A percentile compares a stretch with the other conserved stretches of the same genome.
These are phyloP conservation scores for Rhinolophus sinicus DNA, from an alignment of 2,113 vertebrate genomes.

Conservation along the genomic window DNA sequence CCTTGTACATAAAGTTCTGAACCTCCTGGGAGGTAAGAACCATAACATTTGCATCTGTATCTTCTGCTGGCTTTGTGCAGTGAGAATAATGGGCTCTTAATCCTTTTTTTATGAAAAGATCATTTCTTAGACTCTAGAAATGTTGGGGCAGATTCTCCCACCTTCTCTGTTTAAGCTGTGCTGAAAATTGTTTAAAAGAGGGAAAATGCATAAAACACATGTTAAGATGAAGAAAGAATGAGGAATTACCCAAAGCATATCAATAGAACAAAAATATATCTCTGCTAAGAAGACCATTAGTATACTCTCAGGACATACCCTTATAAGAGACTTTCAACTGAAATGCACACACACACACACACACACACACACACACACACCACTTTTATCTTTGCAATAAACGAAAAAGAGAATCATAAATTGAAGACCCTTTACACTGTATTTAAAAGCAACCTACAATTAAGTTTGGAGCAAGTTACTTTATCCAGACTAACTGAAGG, in stretches of 20 bases:
- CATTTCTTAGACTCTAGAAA: slow-evolving; percentile 33
- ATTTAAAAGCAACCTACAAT: slow-evolving; percentile 77
- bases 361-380: background rate
- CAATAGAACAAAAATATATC: slow-evolving; percentile 11
- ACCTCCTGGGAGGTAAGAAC: background rate
- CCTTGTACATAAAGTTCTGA: background rate
- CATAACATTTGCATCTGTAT: background rate
- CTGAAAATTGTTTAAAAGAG: background rate
- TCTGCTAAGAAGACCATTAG: background rate
- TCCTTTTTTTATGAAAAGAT: slow-evolving; percentile 9
- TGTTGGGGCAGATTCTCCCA: background rate
- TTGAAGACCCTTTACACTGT: slow-evolving; percentile 60
- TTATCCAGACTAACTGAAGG: slow-evolving; percentile 64
- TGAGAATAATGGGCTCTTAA: slow-evolving; percentile 11
- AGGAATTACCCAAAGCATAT: background rate
- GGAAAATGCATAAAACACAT: background rate
- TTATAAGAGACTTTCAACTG: slow-evolving; percentile 25
- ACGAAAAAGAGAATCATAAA: slow-evolving; percentile 63
- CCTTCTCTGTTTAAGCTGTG: background rate
- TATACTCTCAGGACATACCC: background rate
- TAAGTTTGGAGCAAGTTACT: slow-evolving; percentile 71
- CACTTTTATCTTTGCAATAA: slow-evolving; percentile 73
- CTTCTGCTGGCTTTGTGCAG: background rate
- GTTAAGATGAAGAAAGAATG: slow-evolving; percentile 12
- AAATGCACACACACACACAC: background rate